Percentiles rank a stretch among this genome's conserved stretches.
These are phyloP conservation scores for Drosophila lini DNA, from an alignment of 1,140 invertebrate species.

Conservation along the genomic window DNA sequence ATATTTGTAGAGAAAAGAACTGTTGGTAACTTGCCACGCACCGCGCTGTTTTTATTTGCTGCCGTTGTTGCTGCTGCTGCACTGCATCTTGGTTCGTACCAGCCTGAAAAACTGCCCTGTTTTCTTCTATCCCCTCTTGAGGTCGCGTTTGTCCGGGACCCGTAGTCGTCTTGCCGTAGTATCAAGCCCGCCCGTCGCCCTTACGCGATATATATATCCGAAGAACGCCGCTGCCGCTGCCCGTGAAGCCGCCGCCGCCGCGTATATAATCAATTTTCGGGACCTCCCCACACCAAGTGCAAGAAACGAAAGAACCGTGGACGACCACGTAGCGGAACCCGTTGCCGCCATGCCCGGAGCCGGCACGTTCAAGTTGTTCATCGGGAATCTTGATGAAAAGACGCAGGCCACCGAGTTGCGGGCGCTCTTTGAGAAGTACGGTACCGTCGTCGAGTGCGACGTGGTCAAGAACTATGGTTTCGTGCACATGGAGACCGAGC, in stretches of 20 bases:
- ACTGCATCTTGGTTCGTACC: conserved; percentile 22
- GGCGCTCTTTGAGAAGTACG: conserved; percentile 96
- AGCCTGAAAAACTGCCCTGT: conserved; percentile 33
- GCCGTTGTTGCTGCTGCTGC: conserved; percentile 7
- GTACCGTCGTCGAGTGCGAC: conserved; percentile 97
- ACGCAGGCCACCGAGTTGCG: conserved; percentile 93
- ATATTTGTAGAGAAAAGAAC: conserved; percentile 14
- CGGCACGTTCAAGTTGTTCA: conserved; percentile 97
- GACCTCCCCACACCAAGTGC: conserved; percentile 39
- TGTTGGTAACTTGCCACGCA: conserved; percentile 15
- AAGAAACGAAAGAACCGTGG: conserved; percentile 71
- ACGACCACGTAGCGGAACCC: conserved; percentile 73
- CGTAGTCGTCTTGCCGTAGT: conserved; percentile 15
- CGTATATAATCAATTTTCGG: conserved; percentile 47
- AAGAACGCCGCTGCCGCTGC: conserved; percentile 39
- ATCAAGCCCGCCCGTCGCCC: conserved; percentile 29
- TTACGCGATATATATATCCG: conserved; percentile 30
- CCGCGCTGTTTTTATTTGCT: conserved; percentile 23
- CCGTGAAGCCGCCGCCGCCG: conserved; percentile 44
- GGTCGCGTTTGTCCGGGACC: conserved; percentile 33
- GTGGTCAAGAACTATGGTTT: conserved; percentile 99
- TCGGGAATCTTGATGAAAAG: conserved; percentile 96
- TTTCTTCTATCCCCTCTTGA: conserved; percentile 43
- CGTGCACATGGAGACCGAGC: conserved; percentile 97
- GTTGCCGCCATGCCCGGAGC: conserved; percentile 90